A percentile compares a stretch with the other conserved stretches of the same genome.
Evolutionary conservation across 2,888 invertebrate species (phyloP).

Genomic region (Tupiocoris notatus): DNA sequence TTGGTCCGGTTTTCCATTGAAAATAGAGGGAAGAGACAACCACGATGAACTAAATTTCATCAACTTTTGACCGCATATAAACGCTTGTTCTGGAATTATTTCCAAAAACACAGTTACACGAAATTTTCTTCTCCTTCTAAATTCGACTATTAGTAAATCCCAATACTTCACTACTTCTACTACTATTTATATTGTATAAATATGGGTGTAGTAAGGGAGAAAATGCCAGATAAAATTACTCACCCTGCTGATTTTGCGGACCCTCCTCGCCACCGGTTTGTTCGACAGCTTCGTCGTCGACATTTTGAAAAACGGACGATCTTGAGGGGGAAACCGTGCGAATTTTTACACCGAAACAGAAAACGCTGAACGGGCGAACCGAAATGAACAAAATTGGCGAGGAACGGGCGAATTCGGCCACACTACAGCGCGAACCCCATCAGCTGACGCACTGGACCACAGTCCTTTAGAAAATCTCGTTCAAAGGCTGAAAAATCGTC

Average conservation of each 20-base stretch:
- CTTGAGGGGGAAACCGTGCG: not conserved
- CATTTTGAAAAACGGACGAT: slow-evolving; percentile 28
- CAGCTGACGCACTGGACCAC: slow-evolving; percentile 28
- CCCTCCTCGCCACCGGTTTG: slow-evolving; percentile 44
- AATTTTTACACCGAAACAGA: not conserved
- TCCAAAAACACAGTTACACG: too few species aligned
- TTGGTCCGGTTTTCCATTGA: too few species aligned
- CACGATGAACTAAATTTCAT: too few species aligned
- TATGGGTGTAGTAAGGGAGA: too few species aligned
- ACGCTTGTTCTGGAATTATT: too few species aligned
- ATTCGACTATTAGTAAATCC: too few species aligned
- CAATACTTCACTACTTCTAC: too few species aligned
- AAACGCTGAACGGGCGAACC: not conserved
- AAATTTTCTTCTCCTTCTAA: too few species aligned
- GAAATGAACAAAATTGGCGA: not conserved
- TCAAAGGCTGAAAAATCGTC: not conserved
- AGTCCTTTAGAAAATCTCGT: not conserved
- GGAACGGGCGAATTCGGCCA: not conserved
- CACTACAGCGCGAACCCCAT: slow-evolving; percentile 34
- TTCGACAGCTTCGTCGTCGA: slow-evolving; percentile 43
- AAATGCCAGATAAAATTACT: slow-evolving; percentile 15
- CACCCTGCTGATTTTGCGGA: slow-evolving; percentile 47
- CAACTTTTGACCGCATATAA: too few species aligned
- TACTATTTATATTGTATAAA: too few species aligned
- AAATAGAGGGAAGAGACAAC: too few species aligned